These are phyloP conservation scores for Urocitellus parryii DNA, from an alignment of 2,113 vertebrate species.

Conservation along the genomic window DNA sequence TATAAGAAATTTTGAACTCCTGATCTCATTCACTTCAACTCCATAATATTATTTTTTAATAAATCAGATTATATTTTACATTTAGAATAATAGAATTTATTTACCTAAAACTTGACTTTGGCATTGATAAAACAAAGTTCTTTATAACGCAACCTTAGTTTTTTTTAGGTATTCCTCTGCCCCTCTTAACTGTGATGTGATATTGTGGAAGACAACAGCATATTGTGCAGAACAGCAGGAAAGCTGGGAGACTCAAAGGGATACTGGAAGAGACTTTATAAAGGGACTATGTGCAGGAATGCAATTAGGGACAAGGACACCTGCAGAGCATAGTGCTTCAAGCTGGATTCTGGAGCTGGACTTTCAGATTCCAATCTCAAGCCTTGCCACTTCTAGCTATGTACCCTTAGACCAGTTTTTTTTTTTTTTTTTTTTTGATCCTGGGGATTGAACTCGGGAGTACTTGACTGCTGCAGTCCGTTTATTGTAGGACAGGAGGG, in stretches of 20 bases:
- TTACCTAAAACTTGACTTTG: not conserved
- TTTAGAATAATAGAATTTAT: slow-evolving; percentile 21
- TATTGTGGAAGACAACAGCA: not conserved
- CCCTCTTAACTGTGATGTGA: not conserved
- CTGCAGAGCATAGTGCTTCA: not conserved
- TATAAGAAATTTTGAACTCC: not conserved
- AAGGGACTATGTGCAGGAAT: not conserved
- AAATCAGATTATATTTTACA: not conserved
- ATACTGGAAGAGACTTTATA: not conserved
- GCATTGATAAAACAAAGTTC: not conserved
- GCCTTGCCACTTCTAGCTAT: not conserved
- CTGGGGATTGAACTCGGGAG: too few species aligned
- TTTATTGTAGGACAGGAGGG: too few species aligned
- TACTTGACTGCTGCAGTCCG: too few species aligned
- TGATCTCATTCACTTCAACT: not conserved
- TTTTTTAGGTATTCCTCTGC: not conserved
- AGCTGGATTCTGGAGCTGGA: not conserved
- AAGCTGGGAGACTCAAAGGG: not conserved
- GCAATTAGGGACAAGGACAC: not conserved
- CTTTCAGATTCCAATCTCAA: not conserved
- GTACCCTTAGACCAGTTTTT: not conserved
- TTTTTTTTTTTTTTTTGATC: too few species aligned
- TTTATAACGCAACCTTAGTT: not conserved
- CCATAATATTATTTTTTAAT: slow-evolving; percentile 29
- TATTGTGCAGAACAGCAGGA: not conserved